phyloP scores from a whole-genome alignment of 2,113 vertebrate species.

The Benitochromis conjunctus region DNA sequence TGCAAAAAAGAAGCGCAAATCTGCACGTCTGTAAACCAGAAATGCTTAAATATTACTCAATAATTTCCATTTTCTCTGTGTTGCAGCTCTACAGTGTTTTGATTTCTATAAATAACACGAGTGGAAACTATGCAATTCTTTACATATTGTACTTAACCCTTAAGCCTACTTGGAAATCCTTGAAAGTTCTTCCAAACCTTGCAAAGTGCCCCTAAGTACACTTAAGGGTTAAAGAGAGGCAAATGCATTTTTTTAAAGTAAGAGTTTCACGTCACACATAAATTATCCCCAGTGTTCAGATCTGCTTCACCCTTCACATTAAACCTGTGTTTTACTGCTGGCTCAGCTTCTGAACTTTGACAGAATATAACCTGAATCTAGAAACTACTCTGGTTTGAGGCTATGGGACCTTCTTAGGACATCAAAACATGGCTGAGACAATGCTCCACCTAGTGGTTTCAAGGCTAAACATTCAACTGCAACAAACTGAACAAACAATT shows the following conservation, averaged over 20 bases:
- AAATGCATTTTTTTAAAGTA: not conserved
- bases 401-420: not conserved
- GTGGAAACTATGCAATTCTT: not conserved
- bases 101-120: not conserved
- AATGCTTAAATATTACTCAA: not conserved
- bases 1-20: not conserved
- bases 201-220: too few species aligned
- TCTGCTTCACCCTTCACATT: not conserved
- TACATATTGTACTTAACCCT: not conserved
- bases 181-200: too few species aligned
- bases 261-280: not conserved
- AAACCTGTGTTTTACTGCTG: conserved; percentile 14
- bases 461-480: not conserved
- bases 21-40: not conserved
- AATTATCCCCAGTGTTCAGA: not conserved
- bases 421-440: not conserved
- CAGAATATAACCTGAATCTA: conserved; percentile 20
- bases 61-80: not conserved
- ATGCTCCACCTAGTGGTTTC: conserved; percentile 40
- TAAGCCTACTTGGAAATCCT: too few species aligned
- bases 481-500: not conserved
- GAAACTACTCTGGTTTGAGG: conserved; percentile 12
- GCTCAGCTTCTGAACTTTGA: conserved; percentile 51
- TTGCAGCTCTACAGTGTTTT: not conserved
- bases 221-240: not conserved